Evolutionary conservation across 2,888 invertebrate species (phyloP).

Genomic region (Exephanes ischioxanthus): DNA sequence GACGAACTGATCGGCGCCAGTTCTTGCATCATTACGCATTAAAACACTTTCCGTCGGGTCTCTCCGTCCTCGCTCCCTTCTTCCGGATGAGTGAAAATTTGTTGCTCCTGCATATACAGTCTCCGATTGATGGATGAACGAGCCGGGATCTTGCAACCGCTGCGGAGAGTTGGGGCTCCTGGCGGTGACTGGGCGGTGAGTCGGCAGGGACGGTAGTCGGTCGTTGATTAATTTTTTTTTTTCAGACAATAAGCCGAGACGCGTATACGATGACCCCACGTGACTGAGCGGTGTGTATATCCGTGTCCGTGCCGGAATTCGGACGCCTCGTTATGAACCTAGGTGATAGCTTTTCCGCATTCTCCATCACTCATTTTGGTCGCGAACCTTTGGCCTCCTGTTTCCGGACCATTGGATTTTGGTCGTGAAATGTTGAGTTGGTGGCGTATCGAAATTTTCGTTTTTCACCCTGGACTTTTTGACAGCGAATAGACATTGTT

Average conservation of each 20-base stretch:
- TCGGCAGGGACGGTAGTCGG: constrained; percentile 9
- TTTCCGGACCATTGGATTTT: no score
- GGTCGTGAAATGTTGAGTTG: no score
- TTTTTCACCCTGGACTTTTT: no score
- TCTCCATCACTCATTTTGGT: not conserved
- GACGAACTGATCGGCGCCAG: no score
- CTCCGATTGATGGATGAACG: constrained; percentile 39
- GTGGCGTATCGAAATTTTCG: no score
- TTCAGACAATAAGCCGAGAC: constrained; percentile 2
- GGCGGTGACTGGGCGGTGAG: constrained; percentile 17
- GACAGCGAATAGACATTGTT: no score
- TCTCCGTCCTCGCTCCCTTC: not conserved
- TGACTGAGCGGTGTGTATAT: not conserved
- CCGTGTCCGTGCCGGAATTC: constrained; percentile 11
- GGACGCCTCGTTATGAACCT: constrained; percentile 23
- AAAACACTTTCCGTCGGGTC: constrained; percentile 13
- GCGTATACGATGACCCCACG: constrained; percentile 21
- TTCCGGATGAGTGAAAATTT: constrained; percentile 9
- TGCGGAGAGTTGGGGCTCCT: constrained; percentile 7
- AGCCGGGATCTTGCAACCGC: constrained; percentile 20
- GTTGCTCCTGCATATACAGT: constrained; percentile 7
- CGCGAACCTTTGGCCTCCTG: not conserved
- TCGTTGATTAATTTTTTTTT: constrained; percentile 53
- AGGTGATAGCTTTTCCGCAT: constrained; percentile 5
- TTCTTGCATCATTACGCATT: constrained; percentile 8